Evolutionary conservation across 2,888 invertebrate genomes (phyloP), one percentile per base, ranked within the genome.

Genomic region (Argyresthia albistria): DNA sequence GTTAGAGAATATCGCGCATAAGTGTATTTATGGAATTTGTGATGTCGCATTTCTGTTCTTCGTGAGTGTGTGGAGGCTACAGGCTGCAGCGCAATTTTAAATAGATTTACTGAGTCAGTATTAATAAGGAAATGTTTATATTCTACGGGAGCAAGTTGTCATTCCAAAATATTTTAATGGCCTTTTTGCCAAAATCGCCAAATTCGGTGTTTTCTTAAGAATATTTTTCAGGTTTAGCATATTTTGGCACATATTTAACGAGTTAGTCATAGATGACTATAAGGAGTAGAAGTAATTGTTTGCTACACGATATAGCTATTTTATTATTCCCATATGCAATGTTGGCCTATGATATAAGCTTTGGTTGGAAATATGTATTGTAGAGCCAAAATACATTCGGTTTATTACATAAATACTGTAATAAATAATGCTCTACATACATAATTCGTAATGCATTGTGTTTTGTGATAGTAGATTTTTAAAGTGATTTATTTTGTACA

Each of bases 141-240:
- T 55, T 51, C 50, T 51, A 54, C 54, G 61, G 62, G 63, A 68
- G 61, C 59, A 64, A 70, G 60, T 58, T 61, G 59, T 61, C 64
- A 68, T 67, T 68, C 62, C 64, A 64, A 54, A 46, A 11, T 16
- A 37, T 52, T 16, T 14, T 46, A n/a, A 8, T 46, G 37, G 37
- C 25, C 25, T 25, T 46, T 46, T 46, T 25, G 46, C 46, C 46
- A 11, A 39, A 42, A 16, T 25, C 42, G 35, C 42, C 43, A 36
- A 43, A 25, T 50, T 39, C 4, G 9, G 39, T 39, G 39, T n/a
- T 9, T 39, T 39, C n/a, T 6, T 4, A 11, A 8, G 8, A 3
- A 39, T 39, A 39, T n/a, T 39, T 39, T 39, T 36, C 9, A 8
- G 9, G 36, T 9, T 9, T 9, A 8, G 36, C 36, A 36, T 36